Evolutionary conservation across 2,888 invertebrate species (phyloP), one percentile per base, ranked within the genome.

Genomic region (Perizoma flavofasciatum): DNA sequence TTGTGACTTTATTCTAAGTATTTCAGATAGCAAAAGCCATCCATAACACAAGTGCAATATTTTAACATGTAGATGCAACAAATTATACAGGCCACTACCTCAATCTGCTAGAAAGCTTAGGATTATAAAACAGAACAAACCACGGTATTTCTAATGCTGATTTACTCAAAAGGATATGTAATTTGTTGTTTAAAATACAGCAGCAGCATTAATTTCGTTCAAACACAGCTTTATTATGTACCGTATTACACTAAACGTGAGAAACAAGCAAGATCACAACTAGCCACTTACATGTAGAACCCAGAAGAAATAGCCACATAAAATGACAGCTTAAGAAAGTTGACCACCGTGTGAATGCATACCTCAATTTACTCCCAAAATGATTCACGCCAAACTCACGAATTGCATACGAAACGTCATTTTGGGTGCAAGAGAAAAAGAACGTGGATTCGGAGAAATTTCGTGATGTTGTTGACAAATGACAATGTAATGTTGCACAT

Each of bases 401-500:
- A 50, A 41, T n/a, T 50, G 57, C 54, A 58, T 45, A 51, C 58
- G 35, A n/a, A 58, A 61, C 45, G 35, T 43, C 7, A 34, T 51
- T 50, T 57, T 37, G 43, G 33, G 48, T 41, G 45, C 49, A 46
- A 35, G 51, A 57, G 61, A 62, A 62, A 62, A n/a, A 50, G 41
- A 59, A 53, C 40, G 48, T 61, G 41, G 11, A 56, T 45, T 49
- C 37, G 9, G 5, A 35, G 52, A 56, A 60, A n/a, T 7, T 22
- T 54, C 59, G 59, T 59, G 59, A 59, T 50, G 59, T 33, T 48
- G 49, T 46, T 59, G 48, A 49, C 49, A 53, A 10, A n/a, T 49
- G 7, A 5, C 35, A 5, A 35, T 6, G 6, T 35, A 5, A 35
- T 5, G 35, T 35, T n/a, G n/a, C n/a, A n/a, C n/a, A n/a, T n/a